Conservation (phyloP, 2,113 vertebrate species). For the Gobiocypris rarus region DNA sequence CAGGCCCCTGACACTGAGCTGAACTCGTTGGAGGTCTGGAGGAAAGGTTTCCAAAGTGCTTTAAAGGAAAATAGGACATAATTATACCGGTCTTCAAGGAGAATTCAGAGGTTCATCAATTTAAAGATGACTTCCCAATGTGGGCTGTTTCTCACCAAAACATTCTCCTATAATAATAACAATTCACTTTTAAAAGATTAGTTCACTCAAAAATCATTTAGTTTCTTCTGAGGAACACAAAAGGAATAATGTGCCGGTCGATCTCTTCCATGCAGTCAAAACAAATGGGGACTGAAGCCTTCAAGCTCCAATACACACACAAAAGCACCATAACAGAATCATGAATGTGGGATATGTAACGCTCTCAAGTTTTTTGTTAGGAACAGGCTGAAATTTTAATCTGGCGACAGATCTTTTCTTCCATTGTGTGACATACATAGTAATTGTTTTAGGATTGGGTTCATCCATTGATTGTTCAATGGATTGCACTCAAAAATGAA, state of each 20-base stretch:
- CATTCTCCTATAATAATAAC: not conserved
- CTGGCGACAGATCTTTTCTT: too few relatives aligned
- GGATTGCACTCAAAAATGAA: too few relatives aligned
- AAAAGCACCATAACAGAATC: too few relatives aligned
- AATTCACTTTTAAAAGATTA: not conserved
- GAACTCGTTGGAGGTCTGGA: conserved; percentile 28
- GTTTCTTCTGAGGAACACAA: not conserved
- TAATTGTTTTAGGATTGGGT: too few relatives aligned
- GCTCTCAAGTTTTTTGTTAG: too few relatives aligned
- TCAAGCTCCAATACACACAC: too few relatives aligned
- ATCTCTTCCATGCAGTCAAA: not conserved
- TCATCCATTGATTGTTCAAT: too few relatives aligned
- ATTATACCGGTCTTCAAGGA: conserved; percentile 26
- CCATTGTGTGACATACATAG: too few relatives aligned
- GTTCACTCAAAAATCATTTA: not conserved
- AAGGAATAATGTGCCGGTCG: not conserved
- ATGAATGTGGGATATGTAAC: too few relatives aligned
- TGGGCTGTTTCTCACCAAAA: not conserved
- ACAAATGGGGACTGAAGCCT: not conserved
- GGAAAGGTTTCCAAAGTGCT: conserved; percentile 33
- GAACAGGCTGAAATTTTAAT: too few relatives aligned
- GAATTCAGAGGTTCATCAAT: conserved; percentile 19
- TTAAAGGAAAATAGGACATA: conserved; percentile 21
- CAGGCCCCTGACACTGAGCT: conserved; percentile 42
- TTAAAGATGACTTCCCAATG: not conserved